Conservation (phyloP, 1,140 invertebrate genomes). For the Holotrichia oblita region DNA sequence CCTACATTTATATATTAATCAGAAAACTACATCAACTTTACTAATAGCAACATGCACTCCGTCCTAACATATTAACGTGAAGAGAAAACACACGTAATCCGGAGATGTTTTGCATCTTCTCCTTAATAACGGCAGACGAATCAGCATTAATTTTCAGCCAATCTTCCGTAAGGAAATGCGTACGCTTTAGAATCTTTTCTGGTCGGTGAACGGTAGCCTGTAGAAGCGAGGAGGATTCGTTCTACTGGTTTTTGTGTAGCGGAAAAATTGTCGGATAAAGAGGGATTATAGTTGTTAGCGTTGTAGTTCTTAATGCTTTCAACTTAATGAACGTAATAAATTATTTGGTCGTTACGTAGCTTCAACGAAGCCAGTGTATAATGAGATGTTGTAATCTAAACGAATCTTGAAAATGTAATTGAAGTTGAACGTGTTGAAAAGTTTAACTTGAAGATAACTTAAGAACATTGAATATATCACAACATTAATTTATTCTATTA, state of each 20-base stretch:
- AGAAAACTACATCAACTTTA: neutral
- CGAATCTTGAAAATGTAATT: neutral
- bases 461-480: too few relatives aligned
- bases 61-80: neutral
- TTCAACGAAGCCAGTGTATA: neutral
- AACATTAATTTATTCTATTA: too few relatives aligned
- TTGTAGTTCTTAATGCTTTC: conserved; percentile 8
- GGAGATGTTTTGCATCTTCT: neutral
- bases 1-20: neutral
- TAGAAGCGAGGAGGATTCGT: neutral
- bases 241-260: neutral
- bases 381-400: neutral
- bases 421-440: neutral
- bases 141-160: neutral
- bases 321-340: neutral
- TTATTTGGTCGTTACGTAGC: neutral
- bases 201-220: neutral
- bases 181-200: neutral
- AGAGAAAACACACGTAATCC: neutral
- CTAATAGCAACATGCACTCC: neutral
- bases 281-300: conserved; percentile 12
- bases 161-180: conserved; percentile 5
- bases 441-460: neutral
- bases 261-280: conserved; percentile 15
- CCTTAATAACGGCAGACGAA: neutral